Conservation (phyloP, 1,140 invertebrate species). For the Ridgeia piscesae region DNA sequence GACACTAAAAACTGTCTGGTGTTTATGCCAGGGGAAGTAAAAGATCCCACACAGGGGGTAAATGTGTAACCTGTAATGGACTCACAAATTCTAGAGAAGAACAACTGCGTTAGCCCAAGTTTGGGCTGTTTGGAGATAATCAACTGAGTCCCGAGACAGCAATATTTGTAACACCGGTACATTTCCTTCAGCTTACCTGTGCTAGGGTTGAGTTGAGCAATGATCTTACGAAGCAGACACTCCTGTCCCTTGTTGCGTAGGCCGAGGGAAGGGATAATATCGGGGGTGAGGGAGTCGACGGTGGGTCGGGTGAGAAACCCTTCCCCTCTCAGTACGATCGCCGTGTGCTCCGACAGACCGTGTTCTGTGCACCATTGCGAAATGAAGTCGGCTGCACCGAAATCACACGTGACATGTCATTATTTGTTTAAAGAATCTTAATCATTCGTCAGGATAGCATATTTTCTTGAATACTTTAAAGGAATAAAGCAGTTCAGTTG, state of each 20-base stretch:
- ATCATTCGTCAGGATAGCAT: too few species aligned
- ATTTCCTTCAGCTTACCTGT: not conserved
- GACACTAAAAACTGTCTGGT: too few species aligned
- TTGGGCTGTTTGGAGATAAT: too few species aligned
- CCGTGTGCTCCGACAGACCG: constrained; percentile 12
- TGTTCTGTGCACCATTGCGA: constrained; percentile 18
- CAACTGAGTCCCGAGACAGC: too few species aligned
- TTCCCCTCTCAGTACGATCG: constrained; percentile 3
- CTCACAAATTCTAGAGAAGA: too few species aligned
- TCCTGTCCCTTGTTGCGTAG: constrained; percentile 8
- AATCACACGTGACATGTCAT: not conserved
- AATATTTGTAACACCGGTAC: not conserved
- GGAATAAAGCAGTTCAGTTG: too few species aligned
- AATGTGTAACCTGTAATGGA: too few species aligned
- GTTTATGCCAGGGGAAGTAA: too few species aligned
- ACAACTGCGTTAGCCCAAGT: too few species aligned
- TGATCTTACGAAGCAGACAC: constrained; percentile 6
- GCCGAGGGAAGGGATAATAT: not conserved
- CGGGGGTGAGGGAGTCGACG: constrained; percentile 4
- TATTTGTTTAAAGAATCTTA: too few species aligned
- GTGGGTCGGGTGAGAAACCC: not conserved
- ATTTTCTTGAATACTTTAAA: too few species aligned
- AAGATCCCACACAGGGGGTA: too few species aligned
- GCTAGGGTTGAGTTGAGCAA: not conserved
- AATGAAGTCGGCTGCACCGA: not conserved